Evolutionary conservation across 2,797 vertebrate genomes (phyloP).

Genomic region (Gila robusta): DNA sequence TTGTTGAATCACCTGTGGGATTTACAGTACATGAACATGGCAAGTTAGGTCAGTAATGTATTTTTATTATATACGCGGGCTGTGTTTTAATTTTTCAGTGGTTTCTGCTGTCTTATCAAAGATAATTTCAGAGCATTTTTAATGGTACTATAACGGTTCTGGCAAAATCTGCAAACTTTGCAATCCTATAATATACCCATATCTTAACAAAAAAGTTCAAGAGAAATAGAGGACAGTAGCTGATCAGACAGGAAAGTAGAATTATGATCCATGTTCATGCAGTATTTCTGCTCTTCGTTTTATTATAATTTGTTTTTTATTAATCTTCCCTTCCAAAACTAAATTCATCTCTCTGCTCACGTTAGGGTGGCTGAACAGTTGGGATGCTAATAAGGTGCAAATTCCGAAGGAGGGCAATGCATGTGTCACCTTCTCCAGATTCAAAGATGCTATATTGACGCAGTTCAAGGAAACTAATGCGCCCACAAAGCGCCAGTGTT

Average conservation of each 20-base stretch:
- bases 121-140: background rate
- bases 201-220: background rate
- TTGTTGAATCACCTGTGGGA: conserved; percentile 21
- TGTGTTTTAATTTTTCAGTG: conserved; percentile 6
- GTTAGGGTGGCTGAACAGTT: conserved; percentile 47
- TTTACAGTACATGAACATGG: conserved; percentile 1
- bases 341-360: conserved; percentile 18
- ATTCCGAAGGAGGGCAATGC: conserved; percentile 53
- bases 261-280: background rate
- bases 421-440: conserved; percentile 47
- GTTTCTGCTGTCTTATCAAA: background rate
- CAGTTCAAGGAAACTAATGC: conserved; percentile 14
- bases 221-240: background rate
- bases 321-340: conserved; percentile 8
- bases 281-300: background rate
- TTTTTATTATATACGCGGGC: background rate
- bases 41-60: conserved; percentile 26
- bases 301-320: background rate
- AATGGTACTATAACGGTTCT: background rate
- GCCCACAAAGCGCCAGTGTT: background rate
- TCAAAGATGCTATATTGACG: conserved; percentile 20
- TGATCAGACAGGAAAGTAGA: background rate
- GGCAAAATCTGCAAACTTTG: conserved; percentile 6
- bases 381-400: conserved; percentile 55
- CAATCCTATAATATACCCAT: background rate